Evolutionary conservation across 2,888 invertebrate genomes (phyloP).

Genomic region (Neoascia interrupta): DNA sequence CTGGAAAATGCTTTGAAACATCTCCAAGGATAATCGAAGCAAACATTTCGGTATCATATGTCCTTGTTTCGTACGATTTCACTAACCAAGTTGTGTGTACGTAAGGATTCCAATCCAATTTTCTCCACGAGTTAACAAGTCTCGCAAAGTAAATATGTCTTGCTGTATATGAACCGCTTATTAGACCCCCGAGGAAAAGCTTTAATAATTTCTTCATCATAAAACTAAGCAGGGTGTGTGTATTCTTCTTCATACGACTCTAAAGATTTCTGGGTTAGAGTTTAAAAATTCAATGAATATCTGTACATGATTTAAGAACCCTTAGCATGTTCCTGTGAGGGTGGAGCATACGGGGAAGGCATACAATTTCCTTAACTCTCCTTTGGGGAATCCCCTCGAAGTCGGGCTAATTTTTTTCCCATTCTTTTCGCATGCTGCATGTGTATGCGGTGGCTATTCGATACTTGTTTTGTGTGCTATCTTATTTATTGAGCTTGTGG

Average conservation of each 20-base stretch:
- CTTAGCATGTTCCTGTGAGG: no score
- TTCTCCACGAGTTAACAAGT: not conserved
- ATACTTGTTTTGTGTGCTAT: constrained; percentile 13
- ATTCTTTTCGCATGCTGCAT: not conserved
- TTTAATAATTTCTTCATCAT: constrained; percentile 12
- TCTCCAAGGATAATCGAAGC: constrained; percentile 13
- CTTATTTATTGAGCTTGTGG: constrained; percentile 4
- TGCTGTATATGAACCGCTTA: constrained; percentile 3
- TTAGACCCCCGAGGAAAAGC: constrained; percentile 15
- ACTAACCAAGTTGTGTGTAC: not conserved
- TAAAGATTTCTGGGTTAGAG: no score
- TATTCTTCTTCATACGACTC: not conserved
- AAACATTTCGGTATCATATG: not conserved
- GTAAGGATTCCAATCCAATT: not conserved
- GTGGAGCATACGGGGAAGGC: no score
- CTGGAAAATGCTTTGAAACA: constrained; percentile 25
- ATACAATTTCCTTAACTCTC: no score
- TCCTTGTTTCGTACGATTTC: not conserved
- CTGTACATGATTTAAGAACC: not conserved
- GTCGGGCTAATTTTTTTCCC: not conserved
- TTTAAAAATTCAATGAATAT: not conserved
- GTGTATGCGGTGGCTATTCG: constrained; percentile 4
- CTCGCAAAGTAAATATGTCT: not conserved
- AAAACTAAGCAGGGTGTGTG: constrained; percentile 22
- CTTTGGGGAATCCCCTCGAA: constrained; percentile 6